Base-by-base conservation (phyloP, 1,140 invertebrate genomes). In the Phymorhynchus buccinoides region DNA sequence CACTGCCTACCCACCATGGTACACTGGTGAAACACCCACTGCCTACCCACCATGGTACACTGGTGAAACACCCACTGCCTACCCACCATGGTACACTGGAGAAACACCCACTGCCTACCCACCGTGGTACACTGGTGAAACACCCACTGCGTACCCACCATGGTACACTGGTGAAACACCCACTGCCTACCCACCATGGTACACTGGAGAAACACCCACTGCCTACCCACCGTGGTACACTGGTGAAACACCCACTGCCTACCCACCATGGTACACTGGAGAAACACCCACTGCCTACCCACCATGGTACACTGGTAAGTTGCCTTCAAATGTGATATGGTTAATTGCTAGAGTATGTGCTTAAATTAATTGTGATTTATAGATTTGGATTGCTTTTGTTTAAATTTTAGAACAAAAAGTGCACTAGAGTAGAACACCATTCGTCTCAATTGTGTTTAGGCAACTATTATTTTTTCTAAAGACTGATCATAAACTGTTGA, bases 1-100 rank as follows among this genome's bases (percentile, higher is more conserved):
- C 75, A 42, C 75, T 7, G 35, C 37, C 32, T 35, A n/a, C 16
- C 84, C 87, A 82, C 6, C 85, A 39, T 30, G 39, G 78, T 0
- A 41, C 39, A 78, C 79, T 48, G 84, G 84, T 39, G 56, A 66
- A 35, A 44, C 83, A n/a, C 80, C 83, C 88, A 85, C 78, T 30
- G 12, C 44, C 81, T 39, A 75, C 84, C 32, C 6, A 4, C 32
- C 35, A 9, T 14, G 9, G 9, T 39, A 78, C 75, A 78, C 75
- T 35, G 62, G 22, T 0, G 56, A 30, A n/a, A 83, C 86, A 71
- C 87, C 87, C 41, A 84, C 81, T 18, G 80, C 82, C 22, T 41
- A 71, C 71, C 87, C 85, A 83, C 71, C 71, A n/a, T 14, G 83
- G 18, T 27, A 37, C 22, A 66, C 83, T 52, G 48, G 48, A 12